Evolutionary conservation across 2,113 vertebrate genomes (phyloP).

Genomic region (Benitochromis conjunctus): DNA sequence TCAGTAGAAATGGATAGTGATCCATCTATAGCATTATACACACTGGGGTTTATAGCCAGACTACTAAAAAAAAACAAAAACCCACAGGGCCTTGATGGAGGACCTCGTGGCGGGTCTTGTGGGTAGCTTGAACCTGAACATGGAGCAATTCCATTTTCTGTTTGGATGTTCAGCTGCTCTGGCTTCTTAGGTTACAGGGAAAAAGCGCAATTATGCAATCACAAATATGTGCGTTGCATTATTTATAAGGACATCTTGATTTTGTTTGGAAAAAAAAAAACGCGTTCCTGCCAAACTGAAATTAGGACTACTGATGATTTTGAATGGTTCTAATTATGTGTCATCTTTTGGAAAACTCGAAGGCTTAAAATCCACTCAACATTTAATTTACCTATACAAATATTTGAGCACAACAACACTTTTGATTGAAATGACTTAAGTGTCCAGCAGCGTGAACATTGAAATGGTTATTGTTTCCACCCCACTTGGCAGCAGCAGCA

Average conservation of each 20-base stretch:
- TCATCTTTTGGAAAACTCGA: not conserved
- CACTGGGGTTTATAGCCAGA: not conserved
- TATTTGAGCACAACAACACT: not conserved
- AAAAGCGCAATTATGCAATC: not conserved
- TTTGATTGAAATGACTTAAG: not conserved
- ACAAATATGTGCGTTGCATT: not conserved
- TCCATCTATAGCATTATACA: accelerated
- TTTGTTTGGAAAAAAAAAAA: not conserved
- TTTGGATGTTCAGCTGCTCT: not conserved
- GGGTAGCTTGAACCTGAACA: not conserved
- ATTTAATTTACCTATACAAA: not conserved
- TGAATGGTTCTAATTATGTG: not conserved
- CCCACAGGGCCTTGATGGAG: not conserved
- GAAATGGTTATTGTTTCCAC: not conserved
- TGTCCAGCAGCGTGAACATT: not conserved
- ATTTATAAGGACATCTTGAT: not conserved
- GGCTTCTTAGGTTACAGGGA: not conserved
- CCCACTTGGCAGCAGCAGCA: not conserved
- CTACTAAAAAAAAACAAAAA: not conserved
- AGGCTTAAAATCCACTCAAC: not conserved
- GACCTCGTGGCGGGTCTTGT: not conserved
- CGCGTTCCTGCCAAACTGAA: not conserved
- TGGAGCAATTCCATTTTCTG: not conserved
- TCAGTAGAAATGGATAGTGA: not conserved
- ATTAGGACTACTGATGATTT: not conserved